Evolutionary conservation across 2,113 vertebrate genomes (phyloP).

Genomic region (Tricholaema leucomelas): DNA sequence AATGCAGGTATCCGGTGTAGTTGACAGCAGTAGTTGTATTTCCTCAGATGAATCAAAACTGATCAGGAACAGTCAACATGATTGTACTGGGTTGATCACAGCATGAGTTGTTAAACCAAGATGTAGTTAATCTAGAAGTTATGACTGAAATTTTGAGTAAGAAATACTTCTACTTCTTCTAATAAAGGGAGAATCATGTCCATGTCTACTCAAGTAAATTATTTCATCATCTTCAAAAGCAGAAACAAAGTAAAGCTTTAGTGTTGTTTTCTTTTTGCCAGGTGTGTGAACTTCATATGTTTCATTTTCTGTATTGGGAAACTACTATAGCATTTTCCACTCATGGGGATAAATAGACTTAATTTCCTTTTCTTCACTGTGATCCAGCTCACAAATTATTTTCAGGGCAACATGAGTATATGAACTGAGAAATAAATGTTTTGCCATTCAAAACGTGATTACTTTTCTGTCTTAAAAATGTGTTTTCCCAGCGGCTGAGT

Average conservation of each 20-base stretch:
- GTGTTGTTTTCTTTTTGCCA: not conserved
- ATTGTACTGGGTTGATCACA: not conserved
- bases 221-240: not conserved
- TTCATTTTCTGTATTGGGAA: not conserved
- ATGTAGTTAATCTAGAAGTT: not conserved
- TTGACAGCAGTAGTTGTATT: not conserved
- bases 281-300: not conserved
- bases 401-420: not conserved
- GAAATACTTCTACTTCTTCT: not conserved
- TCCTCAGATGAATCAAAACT: not conserved
- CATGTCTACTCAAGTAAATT: not conserved
- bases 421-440: not conserved
- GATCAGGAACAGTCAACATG: not conserved
- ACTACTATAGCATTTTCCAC: not conserved
- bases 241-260: not conserved
- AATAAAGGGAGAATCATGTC: not conserved
- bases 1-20: not conserved
- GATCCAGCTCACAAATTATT: not conserved
- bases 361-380: not conserved
- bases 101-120: not conserved
- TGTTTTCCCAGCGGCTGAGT: not conserved
- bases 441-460: not conserved
- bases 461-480: not conserved
- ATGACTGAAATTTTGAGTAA: not conserved
- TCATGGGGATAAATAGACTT: not conserved